Conservation (phyloP, 2,113 vertebrate genomes). For the Cacatua alba region DNA sequence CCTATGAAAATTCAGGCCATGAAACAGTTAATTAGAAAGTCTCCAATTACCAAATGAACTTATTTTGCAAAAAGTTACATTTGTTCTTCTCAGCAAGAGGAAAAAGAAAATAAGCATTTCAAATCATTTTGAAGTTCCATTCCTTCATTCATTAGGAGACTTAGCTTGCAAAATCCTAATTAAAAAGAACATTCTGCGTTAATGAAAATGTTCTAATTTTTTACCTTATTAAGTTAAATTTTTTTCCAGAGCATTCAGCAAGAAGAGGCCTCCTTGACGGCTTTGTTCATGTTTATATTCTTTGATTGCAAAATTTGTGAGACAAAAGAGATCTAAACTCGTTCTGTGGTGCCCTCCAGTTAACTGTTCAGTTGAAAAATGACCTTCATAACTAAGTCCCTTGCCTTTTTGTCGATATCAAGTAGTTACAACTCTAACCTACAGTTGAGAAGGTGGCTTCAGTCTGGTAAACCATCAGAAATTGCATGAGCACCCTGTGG, state of each 20-base stretch:
- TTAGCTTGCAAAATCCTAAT: conserved; percentile 78
- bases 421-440: conserved; percentile 71
- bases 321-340: conserved; percentile 72
- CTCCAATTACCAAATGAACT: conserved; percentile 5
- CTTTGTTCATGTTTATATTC: conserved; percentile 74
- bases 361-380: conserved; percentile 83
- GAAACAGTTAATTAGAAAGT: conserved; percentile 46
- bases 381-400: conserved; percentile 80
- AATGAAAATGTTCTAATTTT: conserved; percentile 77
- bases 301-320: conserved; percentile 73
- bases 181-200: conserved; percentile 75
- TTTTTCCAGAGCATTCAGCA: conserved; percentile 61
- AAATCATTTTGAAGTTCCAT: conserved; percentile 59
- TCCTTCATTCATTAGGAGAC: conserved; percentile 71
- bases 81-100: conserved; percentile 25
- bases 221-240: conserved; percentile 71
- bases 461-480: conserved; percentile 70
- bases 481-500: conserved; percentile 62
- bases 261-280: conserved; percentile 65
- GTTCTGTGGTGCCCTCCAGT: conserved; percentile 74
- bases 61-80: conserved; percentile 37
- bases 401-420: conserved; percentile 68
- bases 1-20: background rate
- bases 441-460: conserved; percentile 67
- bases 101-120: conserved; percentile 60